Evolutionary conservation across 2,113 vertebrate genomes (phyloP).

Genomic region (Haemorhous mexicanus): DNA sequence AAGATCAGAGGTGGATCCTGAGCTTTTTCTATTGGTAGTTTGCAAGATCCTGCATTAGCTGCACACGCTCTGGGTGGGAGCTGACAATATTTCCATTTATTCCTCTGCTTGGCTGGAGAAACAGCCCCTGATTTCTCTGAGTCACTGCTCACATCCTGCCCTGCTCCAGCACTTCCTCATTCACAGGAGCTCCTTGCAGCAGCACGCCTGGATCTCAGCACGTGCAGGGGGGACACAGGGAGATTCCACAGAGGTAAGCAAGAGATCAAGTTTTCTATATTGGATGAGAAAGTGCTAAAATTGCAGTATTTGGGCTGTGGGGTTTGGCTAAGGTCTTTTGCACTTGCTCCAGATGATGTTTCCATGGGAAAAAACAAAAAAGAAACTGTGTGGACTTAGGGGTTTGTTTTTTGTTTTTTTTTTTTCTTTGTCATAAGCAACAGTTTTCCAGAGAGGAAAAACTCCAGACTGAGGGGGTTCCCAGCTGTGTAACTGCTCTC

Average conservation of each 20-base stretch:
- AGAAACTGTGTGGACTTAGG: background rate
- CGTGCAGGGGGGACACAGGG: background rate
- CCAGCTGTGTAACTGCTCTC: background rate
- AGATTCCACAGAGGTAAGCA: background rate
- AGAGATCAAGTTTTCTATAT: background rate
- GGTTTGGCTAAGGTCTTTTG: background rate
- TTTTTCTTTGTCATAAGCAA: background rate
- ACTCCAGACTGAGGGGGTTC: background rate
- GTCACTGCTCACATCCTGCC: conserved; percentile 6
- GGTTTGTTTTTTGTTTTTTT: background rate
- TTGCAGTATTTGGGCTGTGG: background rate
- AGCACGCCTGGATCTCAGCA: background rate
- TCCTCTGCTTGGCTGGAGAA: background rate
- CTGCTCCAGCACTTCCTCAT: background rate
- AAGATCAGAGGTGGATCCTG: background rate
- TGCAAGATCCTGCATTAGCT: background rate
- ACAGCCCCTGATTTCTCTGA: background rate
- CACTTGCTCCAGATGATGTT: background rate
- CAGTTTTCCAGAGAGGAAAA: background rate
- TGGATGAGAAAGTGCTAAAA: background rate
- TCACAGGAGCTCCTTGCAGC: background rate
- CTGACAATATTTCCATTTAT: background rate
- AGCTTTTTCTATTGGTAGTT: background rate
- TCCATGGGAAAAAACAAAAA: rapidly evolving
- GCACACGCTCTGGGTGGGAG: rapidly evolving